Evolutionary conservation across 2,113 vertebrate species (phyloP), one percentile per base, ranked within the genome.

Genomic region (Lophius piscatorius): DNA sequence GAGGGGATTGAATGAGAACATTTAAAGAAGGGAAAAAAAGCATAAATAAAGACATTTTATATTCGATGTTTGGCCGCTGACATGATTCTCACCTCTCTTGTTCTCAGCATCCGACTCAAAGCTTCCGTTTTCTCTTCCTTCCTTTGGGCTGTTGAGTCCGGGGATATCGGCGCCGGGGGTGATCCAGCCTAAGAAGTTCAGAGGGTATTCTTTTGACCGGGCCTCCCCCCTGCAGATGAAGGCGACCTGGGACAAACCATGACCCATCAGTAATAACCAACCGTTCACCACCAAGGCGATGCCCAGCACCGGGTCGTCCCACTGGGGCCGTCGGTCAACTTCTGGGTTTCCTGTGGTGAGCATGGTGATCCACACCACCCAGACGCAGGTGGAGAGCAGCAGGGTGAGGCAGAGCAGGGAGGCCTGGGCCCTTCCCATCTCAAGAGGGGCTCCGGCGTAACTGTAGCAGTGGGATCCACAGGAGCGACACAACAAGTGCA

Each of bases 311-410:
- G 95, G 94, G 76, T 98, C 94, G 1, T 97, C 93, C 96, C 96
- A 98, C 0, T 0, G 0, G 0, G 82, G 42, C 4, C 0, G 2
- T 0, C 9, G 59, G 14, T 47, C 38, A 63, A 94, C 13, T 49
- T 35, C 28, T 0, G 0, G 2, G 40, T 93, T 95, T n/a, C 92
- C 92, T 47, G 41, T 78, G 31, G 58, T 80, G 4, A 98, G 77
- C 90, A 98, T 89, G 1, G 80, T 55, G 71, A 98, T 94, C 96
- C 96, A 98, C 1, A 80, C 86, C 68, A 94, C 83, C 96, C 96
- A 98, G 80, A 96, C 68, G 63, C 61, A 78, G 6, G 86, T 82
- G 16, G 94, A 96, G 29, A 96, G 80, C 35, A 94, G 34, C 46
- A 81, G 6, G 1, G 95, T 93, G 56, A 96, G 18, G 77, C 60